Percentiles rank a stretch among this genome's conserved stretches.
Evolutionary conservation across 2,888 invertebrate genomes (phyloP).

Genomic region (Agonum fuliginosum): DNA sequence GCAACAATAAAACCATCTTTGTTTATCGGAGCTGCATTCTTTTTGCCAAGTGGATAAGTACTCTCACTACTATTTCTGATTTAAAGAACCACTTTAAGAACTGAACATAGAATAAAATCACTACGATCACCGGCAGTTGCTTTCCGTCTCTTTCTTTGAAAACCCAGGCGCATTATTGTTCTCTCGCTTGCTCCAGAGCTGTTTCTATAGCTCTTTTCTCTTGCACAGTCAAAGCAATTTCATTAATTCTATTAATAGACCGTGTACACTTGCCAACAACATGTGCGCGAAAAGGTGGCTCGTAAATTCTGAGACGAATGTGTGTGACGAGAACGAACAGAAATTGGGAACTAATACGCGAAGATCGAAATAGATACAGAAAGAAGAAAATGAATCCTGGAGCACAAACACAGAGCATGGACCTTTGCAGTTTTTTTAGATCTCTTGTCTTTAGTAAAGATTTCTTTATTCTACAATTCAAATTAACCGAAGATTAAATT

Average conservation of each 20-base stretch:
- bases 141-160: conserved; percentile 11
- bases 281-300: conserved; percentile 56
- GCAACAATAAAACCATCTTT: conserved; percentile 17
- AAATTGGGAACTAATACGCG: conserved; percentile 41
- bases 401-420: too few species aligned
- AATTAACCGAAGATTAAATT: too few species aligned
- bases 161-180: background rate
- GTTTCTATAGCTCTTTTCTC: conserved; percentile 41
- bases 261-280: conserved; percentile 54
- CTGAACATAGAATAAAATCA: conserved; percentile 40
- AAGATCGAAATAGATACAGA: conserved; percentile 37
- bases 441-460: too few species aligned
- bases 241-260: conserved; percentile 54
- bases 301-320: conserved; percentile 50
- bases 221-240: conserved; percentile 42
- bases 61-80: conserved; percentile 37
- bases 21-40: conserved; percentile 17
- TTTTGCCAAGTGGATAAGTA: conserved; percentile 38
- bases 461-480: too few species aligned
- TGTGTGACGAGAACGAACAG: conserved; percentile 44
- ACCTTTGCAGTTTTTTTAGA: too few species aligned
- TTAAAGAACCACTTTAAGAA: conserved; percentile 42
- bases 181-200: conserved; percentile 11
- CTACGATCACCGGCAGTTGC: conserved; percentile 4
- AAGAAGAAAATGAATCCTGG: too few species aligned